phyloP scores from a whole-genome alignment of 2,888 invertebrate species.

The Tubiluchus corallicola region DNA sequence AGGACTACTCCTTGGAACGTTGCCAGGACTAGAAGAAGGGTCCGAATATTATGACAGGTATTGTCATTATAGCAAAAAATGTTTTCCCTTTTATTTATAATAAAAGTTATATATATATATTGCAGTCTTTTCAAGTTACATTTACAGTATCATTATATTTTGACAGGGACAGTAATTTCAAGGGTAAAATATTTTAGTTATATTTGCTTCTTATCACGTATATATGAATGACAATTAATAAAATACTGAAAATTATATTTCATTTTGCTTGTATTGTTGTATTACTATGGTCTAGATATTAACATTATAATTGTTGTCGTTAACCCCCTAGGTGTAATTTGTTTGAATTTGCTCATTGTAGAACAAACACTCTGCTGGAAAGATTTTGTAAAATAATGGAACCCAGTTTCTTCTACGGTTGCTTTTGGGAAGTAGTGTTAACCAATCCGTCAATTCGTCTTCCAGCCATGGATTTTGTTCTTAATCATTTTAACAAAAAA shows the following conservation, averaged over 20 bases:
- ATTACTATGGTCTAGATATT: no score
- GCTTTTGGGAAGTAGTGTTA: conserved; percentile 67
- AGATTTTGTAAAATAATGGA: conserved; percentile 57
- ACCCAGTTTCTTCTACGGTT: conserved; percentile 58
- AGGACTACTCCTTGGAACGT: conserved; percentile 66
- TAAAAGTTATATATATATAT: conserved; percentile 5
- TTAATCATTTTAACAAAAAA: conserved; percentile 58
- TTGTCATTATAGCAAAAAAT: not conserved
- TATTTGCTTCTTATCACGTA: no score
- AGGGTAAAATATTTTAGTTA: no score
- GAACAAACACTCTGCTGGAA: conserved; percentile 43
- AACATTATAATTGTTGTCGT: conserved; percentile 8
- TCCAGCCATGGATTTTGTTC: conserved; percentile 58
- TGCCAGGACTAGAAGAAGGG: conserved; percentile 70
- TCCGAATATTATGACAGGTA: conserved; percentile 60
- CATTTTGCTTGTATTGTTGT: no score
- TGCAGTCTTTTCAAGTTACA: conserved; percentile 9
- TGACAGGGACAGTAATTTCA: no score
- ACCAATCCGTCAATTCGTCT: conserved; percentile 58
- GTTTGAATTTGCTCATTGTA: no score
- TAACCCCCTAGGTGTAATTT: conserved; percentile 7
- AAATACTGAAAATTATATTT: no score
- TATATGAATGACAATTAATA: no score
- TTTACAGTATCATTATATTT: not conserved
- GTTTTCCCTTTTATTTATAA: not conserved